Conservation (phyloP, 2,797 vertebrate species). For the Kryptolebias ocellatus region DNA sequence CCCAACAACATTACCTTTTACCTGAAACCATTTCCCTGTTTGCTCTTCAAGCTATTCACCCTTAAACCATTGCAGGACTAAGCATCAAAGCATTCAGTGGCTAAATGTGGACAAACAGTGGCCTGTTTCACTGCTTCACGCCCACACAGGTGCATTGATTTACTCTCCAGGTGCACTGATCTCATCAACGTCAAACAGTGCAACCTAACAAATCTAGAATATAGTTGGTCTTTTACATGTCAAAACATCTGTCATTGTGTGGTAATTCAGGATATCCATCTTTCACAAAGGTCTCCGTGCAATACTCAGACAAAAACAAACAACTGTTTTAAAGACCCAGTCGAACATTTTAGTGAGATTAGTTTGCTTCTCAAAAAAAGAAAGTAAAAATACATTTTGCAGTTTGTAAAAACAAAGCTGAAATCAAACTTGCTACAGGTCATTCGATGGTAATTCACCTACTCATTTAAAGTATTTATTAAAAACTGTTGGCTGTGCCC, state of each 20-base stretch:
- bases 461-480: too few relatives aligned
- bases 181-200: conserved; percentile 60
- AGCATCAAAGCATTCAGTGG: conserved; percentile 64
- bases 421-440: not conserved
- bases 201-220: conserved; percentile 67
- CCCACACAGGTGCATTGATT: conserved; percentile 73
- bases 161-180: conserved; percentile 71
- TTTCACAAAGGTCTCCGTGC: conserved; percentile 31
- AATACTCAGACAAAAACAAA: conserved; percentile 7
- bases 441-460: too few relatives aligned
- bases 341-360: not conserved
- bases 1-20: conserved; percentile 14
- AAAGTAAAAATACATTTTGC: not conserved
- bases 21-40: conserved; percentile 8
- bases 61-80: conserved; percentile 29
- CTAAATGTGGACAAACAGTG: conserved; percentile 62
- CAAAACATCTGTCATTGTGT: conserved; percentile 75
- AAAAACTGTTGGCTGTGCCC: too few relatives aligned
- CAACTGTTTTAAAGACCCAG: conserved; percentile 2
- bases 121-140: conserved; percentile 53
- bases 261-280: conserved; percentile 49
- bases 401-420: not conserved
- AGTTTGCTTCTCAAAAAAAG: not conserved
- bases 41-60: conserved; percentile 26
- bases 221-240: conserved; percentile 63